Evolutionary conservation across 1,140 invertebrate genomes (phyloP).

Genomic region (Physella acuta): DNA sequence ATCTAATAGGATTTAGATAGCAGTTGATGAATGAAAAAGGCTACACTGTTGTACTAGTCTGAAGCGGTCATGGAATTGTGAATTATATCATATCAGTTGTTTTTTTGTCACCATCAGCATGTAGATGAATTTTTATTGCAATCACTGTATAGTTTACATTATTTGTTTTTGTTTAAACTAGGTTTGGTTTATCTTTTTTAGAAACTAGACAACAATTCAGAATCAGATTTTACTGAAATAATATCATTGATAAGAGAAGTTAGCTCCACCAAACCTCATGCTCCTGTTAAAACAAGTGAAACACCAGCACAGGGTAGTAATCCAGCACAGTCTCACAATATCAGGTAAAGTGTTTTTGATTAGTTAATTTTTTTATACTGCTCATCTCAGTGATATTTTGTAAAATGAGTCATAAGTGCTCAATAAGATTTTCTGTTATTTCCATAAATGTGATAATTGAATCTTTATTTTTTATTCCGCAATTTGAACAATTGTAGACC

Average conservation of each 20-base stretch:
- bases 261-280: not conserved
- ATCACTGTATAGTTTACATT: not conserved
- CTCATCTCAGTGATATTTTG: not conserved
- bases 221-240: constrained; percentile 13
- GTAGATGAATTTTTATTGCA: not conserved
- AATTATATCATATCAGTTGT: not conserved
- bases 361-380: not conserved
- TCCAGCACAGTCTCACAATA: not conserved
- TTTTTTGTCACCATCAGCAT: not conserved
- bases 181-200: not conserved
- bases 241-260: not conserved
- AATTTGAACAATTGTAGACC: no score
- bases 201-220: not conserved
- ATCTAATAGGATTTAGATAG: not conserved
- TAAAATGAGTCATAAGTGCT: not conserved
- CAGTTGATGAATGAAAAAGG: not conserved
- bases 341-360: not conserved
- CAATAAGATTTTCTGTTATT: not conserved
- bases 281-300: not conserved
- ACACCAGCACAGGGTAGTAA: not conserved
- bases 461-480: no score
- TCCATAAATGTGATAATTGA: no score
- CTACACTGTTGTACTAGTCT: not conserved
- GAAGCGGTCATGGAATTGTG: no score
- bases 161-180: constrained; percentile 1